These are phyloP conservation scores for Maconellicoccus hirsutus DNA, from an alignment of 1,140 invertebrate species.

Conservation along the genomic window DNA sequence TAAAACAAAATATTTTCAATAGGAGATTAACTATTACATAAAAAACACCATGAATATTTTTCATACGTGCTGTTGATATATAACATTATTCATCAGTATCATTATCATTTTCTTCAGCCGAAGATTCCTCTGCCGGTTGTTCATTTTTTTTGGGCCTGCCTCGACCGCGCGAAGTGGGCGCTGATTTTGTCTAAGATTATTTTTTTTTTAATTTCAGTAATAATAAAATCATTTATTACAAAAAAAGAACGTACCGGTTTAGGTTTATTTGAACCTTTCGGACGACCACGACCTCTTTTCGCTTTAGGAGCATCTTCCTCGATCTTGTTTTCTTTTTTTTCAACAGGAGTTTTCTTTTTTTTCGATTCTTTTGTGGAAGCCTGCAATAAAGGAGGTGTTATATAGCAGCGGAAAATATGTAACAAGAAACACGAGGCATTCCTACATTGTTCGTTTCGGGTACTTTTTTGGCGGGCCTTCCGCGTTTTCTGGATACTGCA, in stretches of 20 bases:
- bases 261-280: conserved; percentile 1
- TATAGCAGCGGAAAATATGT: too few species aligned
- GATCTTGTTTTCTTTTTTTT: neutral
- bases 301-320: neutral
- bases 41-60: neutral
- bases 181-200: neutral
- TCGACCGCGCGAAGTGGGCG: neutral
- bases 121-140: neutral
- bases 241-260: neutral
- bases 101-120: conserved; percentile 14
- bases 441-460: conserved; percentile 4
- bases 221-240: too few species aligned
- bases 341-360: neutral
- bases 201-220: too few species aligned
- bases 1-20: neutral
- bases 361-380: neutral
- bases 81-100: neutral
- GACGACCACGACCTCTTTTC: neutral
- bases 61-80: neutral
- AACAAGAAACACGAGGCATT: too few species aligned
- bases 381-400: too few species aligned
- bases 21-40: neutral
- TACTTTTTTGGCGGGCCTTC: neutral
- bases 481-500: neutral
- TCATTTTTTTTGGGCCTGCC: conserved; percentile 7